Base-by-base conservation (phyloP, 53 echinoderm and acorn worm genomes). In the Crossaster papposus region DNA sequence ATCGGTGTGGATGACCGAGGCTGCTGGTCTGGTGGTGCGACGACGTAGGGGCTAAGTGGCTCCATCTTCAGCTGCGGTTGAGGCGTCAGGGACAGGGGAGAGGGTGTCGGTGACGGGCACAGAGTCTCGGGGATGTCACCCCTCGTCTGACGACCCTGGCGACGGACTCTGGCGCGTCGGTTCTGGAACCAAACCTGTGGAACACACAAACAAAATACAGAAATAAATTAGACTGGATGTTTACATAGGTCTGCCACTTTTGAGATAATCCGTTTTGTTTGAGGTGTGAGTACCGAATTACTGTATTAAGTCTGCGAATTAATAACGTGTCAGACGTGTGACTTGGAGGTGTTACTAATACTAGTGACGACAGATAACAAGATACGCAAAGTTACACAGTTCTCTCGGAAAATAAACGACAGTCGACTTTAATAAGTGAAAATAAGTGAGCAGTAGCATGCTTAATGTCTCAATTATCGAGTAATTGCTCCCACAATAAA, bases 181-280 rank as follows among this genome's bases (percentile, higher is more conserved):
- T 96, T 96, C 89, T 96, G 95, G 72, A 96, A 96, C 96, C 96
- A 96, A 44, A 93, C 95, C 96, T 95, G 92, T 80, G 20, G 79
- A 80, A 6, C 1, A 3, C n/a, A 78, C 51, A 24, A 20, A 51
- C 3, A 32, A 74, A 44, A 24, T 78, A 76, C 35, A 35, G 34
- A 78, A 4, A 93, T 34, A 86, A 89, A 34, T 36, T 29, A 36
- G 28, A 68, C 20, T 68, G 4, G 24, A 1, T 68, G 68, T 26
- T 18, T n/a, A 68, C 28, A 17, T 11, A 23, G 62, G 62, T 68
- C 28, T 68, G 28, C 68, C n/a, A 17, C 20, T 20, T 17, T n/a
- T 14, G 17, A 58, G 58, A 75, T 91, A 91, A 83, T 83, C 82
- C 36, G 65, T 82, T 82, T 82, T 68, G 70, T 51, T 72, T n/a